phyloP scores from a whole-genome alignment of 2,888 invertebrate species.

The Congeria kusceri region DNA sequence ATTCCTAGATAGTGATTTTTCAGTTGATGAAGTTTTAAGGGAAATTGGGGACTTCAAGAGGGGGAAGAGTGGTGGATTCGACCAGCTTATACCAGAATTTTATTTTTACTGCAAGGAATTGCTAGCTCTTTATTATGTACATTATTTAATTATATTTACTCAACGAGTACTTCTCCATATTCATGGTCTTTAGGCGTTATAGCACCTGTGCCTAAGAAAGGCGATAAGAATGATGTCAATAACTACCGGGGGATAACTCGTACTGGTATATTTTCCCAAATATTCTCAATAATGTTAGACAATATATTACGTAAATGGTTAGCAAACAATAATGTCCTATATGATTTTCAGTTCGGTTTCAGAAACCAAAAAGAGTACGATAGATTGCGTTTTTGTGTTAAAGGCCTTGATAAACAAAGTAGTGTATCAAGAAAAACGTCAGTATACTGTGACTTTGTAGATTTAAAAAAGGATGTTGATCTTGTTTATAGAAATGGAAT shows the following conservation, averaged over 20 bases:
- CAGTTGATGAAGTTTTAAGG: no score
- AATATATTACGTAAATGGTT: conserved; percentile 1
- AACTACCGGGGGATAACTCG: conserved; percentile 20
- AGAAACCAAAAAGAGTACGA: conserved; percentile 18
- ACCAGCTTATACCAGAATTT: no score
- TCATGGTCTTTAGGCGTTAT: conserved; percentile 15
- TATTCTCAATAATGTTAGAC: conserved; percentile 18
- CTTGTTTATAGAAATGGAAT: conserved; percentile 12
- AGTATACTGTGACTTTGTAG: conserved; percentile 33
- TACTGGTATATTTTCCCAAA: conserved; percentile 29
- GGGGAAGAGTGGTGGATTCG: no score
- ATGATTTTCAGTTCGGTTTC: conserved; percentile 27
- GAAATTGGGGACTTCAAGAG: no score
- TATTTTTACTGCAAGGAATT: conserved; percentile 5
- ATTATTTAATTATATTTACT: conserved; percentile 28
- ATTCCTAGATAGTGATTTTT: background rate
- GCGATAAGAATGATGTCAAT: conserved; percentile 9
- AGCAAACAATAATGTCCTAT: conserved; percentile 12
- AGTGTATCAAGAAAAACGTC: conserved; percentile 5
- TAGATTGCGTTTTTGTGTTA: conserved; percentile 31
- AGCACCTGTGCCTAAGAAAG: conserved; percentile 22
- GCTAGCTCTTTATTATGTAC: conserved; percentile 10
- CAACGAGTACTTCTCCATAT: conserved; percentile 4
- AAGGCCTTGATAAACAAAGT: conserved; percentile 7
- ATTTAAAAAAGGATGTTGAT: conserved; percentile 33